A percentile compares a stretch with the other conserved stretches of the same genome.
Evolutionary conservation across 2,113 vertebrate species (phyloP).

Genomic region (Mormyrus lacerda): DNA sequence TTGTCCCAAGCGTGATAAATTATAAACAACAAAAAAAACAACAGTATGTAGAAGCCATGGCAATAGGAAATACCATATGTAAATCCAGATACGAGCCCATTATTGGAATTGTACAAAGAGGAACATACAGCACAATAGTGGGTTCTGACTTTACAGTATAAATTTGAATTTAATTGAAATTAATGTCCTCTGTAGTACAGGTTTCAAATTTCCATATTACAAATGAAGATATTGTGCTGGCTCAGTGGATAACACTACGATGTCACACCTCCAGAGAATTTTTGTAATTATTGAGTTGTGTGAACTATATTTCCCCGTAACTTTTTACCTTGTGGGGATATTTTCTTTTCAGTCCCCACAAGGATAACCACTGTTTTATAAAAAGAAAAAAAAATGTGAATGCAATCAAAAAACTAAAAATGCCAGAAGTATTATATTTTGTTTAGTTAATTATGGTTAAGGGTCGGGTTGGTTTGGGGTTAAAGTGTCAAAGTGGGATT

Average conservation of each 20-base stretch:
- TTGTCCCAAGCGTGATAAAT: not conserved
- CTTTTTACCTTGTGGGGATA: not conserved
- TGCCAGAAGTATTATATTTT: no score
- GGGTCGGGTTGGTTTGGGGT: no score
- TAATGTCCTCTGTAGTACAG: not conserved
- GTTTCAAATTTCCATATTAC: not conserved
- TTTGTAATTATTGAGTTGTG: not conserved
- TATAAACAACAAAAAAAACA: no score
- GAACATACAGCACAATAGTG: not conserved
- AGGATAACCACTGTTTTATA: no score
- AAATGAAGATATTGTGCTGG: not conserved
- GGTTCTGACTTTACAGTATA: not conserved
- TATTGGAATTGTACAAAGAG: not conserved
- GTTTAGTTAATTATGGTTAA: no score
- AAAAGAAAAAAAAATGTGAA: no score
- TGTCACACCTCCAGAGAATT: not conserved
- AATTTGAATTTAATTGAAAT: not conserved
- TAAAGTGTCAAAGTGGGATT: no score
- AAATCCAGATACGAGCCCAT: not conserved
- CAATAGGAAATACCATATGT: not conserved
- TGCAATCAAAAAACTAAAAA: no score
- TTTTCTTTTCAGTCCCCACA: not conserved
- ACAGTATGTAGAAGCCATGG: not conserved
- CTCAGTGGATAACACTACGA: not conserved
- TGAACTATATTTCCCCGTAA: not conserved